A percentile compares a stretch with the other conserved stretches of the same genome.
phyloP scores from a whole-genome alignment of 2,888 invertebrate genomes.

The Eupeodes luniger region DNA sequence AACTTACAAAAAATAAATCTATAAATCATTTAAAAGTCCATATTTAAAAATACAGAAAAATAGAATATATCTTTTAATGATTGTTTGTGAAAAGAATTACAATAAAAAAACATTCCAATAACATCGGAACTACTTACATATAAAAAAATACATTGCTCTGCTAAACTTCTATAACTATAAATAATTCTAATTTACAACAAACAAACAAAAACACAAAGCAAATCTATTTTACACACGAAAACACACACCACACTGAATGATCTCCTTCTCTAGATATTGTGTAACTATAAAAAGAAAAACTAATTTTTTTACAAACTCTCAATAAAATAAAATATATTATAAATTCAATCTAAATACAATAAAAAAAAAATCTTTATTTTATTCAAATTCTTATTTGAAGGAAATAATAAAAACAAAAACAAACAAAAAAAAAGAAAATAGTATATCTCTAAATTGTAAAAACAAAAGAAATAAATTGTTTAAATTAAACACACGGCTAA shows the following conservation, averaged over 20 bases:
- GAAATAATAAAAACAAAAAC: neutral
- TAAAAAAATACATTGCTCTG: constrained; percentile 22
- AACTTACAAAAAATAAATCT: constrained; percentile 36
- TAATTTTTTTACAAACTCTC: constrained; percentile 18
- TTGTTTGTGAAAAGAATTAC: constrained; percentile 38
- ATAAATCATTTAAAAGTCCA: constrained; percentile 19
- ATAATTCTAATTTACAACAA: constrained; percentile 15
- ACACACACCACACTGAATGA: constrained; percentile 50
- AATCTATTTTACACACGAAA: constrained; percentile 12
- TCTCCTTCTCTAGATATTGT: constrained; percentile 50
- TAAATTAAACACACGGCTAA: constrained; percentile 19
- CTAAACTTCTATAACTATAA: neutral
- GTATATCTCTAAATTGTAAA: constrained; percentile 1
- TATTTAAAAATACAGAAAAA: neutral
- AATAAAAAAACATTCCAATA: constrained; percentile 52
- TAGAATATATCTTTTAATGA: neutral
- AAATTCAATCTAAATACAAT: neutral
- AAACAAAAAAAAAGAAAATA: neutral
- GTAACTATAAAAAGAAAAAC: constrained; percentile 28
- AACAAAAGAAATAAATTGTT: neutral
- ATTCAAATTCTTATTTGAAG: neutral
- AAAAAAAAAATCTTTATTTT: neutral
- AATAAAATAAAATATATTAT: neutral
- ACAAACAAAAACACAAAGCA: constrained; percentile 1
- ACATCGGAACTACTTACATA: constrained; percentile 11